Base-by-base conservation (phyloP, 2,888 invertebrate genomes). In the Hybos culiciformis region DNA sequence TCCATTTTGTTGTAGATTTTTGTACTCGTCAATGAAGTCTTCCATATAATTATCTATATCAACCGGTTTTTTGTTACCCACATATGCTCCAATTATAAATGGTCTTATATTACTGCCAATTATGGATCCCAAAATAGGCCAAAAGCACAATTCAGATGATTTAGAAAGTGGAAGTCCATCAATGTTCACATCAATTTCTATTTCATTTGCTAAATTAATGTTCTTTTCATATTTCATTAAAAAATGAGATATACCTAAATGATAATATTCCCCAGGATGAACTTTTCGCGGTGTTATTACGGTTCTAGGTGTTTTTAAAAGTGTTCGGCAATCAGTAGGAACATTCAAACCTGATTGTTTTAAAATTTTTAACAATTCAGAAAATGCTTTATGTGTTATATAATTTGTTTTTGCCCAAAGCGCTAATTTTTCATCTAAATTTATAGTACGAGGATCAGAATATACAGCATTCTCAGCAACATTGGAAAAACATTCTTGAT, bases 121-220 rank as follows among this genome's bases (percentile, higher is more conserved):
- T 8, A 41, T 26, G 18, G 3, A 18, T 23, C 23, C 15, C 34
- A 41, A 26, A 26, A 41, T 41, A 21, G 41, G 41, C 41, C 36
- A 41, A 19, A 36, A n/a, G 14, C 24, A 21, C 7, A 24, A 24
- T 14, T 41, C 21, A 3, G 41, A 41, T 21, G 33, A 23, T 41
- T 41, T 41, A 14, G 41, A 12, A 9, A 39, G 26, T 32, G 32
- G 39, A 9, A 31, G 24, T 11, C 33, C 41, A 41, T 41, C 23
- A n/a, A 41, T 41, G 23, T 34, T 41, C 15, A 41, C 12, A 34
- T 41, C 33, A 9, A 41, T 24, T 21, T 34, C 20, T 34, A 24
- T 33, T 41, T 41, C 17, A 41, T 33, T 33, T 33, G 9, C 32
- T 15, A 33, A 33, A 33, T 33, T 33, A 17, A 17, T 33, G 3